Evolutionary conservation across 1,140 invertebrate genomes (phyloP), one percentile per base, ranked within the genome.

Genomic region (Vanessa tameamea): DNA sequence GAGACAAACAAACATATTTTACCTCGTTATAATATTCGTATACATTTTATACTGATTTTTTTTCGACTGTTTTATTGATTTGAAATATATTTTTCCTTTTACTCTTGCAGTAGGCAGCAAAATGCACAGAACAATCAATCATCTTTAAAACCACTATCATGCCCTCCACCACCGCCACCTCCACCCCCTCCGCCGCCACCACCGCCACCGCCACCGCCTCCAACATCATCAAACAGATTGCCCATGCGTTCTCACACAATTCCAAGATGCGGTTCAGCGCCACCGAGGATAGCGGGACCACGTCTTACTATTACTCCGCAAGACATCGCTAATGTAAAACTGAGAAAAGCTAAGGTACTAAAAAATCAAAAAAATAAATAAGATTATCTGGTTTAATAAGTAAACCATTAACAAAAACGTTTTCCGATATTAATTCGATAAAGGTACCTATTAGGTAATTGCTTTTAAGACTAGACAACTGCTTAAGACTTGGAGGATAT

Each of bases 261-360:
- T 20, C 88, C 86, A 0, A 67, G 90, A 12, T 89, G 88, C 53
- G 88, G 89, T 0, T 92, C 90, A 3, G 89, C 89, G 4, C 90
- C 88, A 1, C 86, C 87, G 9, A 78, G 87, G 64, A 85, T 87
- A 8, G 67, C 80, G 13, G 87, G 78, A 2, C 90, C 87, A 0
- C 77, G 89, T 16, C 85, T 92, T n/a, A 85, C 88, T 20, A 92
- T 92, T 51, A 92, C 90, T 0, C 90, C 90, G 3, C 80, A 92
- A 53, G 90, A 92, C 31, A 92, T 92, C n/a, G 90, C 90, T 23
- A 91, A 90, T 71, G 90, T 92, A 11, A 92, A 92, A 69, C 75
- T 92, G 14, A 85, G 88, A 63, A 92, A 90, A 72, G 79, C 90
- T 14, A 91, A 87, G 87, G 90, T 91, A 72, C 5, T 15, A 0